These are phyloP conservation scores for Sesamia nonagrioides DNA, from an alignment of 1,140 invertebrate genomes.

Conservation along the genomic window DNA sequence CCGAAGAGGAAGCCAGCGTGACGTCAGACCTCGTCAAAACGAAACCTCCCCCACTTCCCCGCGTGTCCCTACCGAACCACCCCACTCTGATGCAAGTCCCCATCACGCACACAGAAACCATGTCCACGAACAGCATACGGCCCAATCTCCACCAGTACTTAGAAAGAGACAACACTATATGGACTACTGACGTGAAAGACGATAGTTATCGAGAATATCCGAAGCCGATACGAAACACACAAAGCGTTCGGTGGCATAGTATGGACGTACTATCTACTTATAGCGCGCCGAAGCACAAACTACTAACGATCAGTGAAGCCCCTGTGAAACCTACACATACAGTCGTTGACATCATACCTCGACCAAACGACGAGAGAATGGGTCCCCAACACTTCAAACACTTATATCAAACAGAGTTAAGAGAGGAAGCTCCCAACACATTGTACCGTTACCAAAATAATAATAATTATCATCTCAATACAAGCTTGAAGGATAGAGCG, in stretches of 20 bases:
- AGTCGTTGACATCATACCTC: constrained; percentile 59
- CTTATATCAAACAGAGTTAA: constrained; percentile 72
- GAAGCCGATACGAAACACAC: constrained; percentile 62
- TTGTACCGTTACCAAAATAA: constrained; percentile 66
- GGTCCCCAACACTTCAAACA: constrained; percentile 66
- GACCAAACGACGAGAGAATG: constrained; percentile 60
- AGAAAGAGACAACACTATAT: constrained; percentile 79
- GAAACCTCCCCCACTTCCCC: constrained; percentile 71
- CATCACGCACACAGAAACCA: constrained; percentile 68
- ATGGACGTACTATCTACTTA: constrained; percentile 66
- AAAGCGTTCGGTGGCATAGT: constrained; percentile 72
- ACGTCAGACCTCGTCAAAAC: constrained; percentile 62
- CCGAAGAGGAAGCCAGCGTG: constrained; percentile 66
- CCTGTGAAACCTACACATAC: constrained; percentile 53
- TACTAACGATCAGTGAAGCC: constrained; percentile 55
- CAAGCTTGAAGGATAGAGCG: constrained; percentile 62
- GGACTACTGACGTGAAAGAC: constrained; percentile 70
- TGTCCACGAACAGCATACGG: constrained; percentile 74
- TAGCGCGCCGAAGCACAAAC: constrained; percentile 40
- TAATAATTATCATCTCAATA: constrained; percentile 58
- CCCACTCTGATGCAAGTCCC: constrained; percentile 74
- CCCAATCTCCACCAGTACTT: constrained; percentile 82
- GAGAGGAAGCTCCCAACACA: constrained; percentile 62
- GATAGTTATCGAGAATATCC: constrained; percentile 60
- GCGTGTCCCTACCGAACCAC: constrained; percentile 63